These are phyloP conservation scores for Poeciliopsis paucimaculata DNA, from an alignment of 2,797 vertebrate species.

Conservation along the genomic window DNA sequence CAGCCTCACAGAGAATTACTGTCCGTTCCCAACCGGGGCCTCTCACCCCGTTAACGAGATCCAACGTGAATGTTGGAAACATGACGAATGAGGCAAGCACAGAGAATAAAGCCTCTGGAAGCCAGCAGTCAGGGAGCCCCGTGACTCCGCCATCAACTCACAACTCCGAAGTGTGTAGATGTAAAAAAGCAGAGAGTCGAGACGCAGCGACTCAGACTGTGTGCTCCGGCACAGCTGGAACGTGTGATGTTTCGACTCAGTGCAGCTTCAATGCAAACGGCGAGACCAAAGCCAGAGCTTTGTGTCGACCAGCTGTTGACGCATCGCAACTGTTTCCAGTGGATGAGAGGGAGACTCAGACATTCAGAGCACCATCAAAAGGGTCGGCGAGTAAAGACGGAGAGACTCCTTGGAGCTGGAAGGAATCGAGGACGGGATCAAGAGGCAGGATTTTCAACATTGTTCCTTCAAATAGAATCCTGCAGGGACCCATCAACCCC, in stretches of 20 bases:
- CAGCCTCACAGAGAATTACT: conserved; percentile 5
- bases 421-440: conserved; percentile 27
- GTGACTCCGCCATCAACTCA: not conserved
- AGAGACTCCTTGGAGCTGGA: conserved; percentile 41
- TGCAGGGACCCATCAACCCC: conserved; percentile 18
- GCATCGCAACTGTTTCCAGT: conserved; percentile 34
- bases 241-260: conserved; percentile 79
- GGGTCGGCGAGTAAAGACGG: conserved; percentile 22
- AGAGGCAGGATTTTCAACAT: conserved; percentile 22
- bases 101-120: not conserved
- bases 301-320: conserved; percentile 3
- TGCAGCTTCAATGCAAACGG: conserved; percentile 60
- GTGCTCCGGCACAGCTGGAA: conserved; percentile 22
- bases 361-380: not conserved
- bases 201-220: conserved; percentile 83
- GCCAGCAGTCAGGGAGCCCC: conserved; percentile 13
- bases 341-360: conserved; percentile 63
- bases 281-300: conserved; percentile 21
- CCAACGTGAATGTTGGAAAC: conserved; percentile 4
- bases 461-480: conserved; percentile 10
- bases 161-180: conserved; percentile 18
- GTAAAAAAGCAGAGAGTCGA: conserved; percentile 24
- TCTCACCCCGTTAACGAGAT: not conserved
- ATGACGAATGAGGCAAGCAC: not conserved
- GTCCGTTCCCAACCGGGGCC: not conserved